A percentile compares a stretch with the other conserved stretches of the same genome.
Conservation (phyloP, 2,113 vertebrate species). For the Xerus inauris region DNA sequence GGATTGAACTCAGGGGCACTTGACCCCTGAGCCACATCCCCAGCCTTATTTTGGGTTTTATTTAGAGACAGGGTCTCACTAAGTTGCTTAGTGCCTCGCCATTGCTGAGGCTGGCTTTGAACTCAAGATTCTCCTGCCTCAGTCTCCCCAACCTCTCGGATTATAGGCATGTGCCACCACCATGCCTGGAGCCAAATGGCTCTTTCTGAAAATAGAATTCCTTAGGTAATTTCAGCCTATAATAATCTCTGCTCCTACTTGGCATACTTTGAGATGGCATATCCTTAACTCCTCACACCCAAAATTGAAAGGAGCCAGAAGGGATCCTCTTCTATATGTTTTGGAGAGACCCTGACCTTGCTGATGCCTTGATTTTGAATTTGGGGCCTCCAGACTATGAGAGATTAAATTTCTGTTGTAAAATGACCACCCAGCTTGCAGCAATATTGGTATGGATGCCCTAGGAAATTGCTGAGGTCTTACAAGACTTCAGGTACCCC, state of each 20-base stretch:
- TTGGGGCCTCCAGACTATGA: not conserved
- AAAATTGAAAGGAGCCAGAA: not conserved
- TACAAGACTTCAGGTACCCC: fast-evolving
- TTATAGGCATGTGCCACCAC: too few relatives aligned
- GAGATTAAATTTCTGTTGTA: not conserved
- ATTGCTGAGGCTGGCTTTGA: too few relatives aligned
- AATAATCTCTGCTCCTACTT: not conserved
- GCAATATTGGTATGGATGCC: not conserved
- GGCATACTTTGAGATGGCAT: not conserved
- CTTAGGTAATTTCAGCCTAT: not conserved
- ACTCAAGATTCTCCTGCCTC: too few relatives aligned
- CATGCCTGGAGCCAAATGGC: not conserved
- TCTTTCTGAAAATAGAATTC: not conserved
- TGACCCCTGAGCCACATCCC: too few relatives aligned
- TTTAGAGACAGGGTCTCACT: too few relatives aligned
- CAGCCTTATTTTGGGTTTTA: too few relatives aligned
- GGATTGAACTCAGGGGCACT: too few relatives aligned
- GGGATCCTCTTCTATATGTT: too few relatives aligned
- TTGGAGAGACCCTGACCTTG: not conserved
- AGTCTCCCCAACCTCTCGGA: too few relatives aligned
- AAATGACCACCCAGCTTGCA: not conserved
- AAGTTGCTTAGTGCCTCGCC: too few relatives aligned
- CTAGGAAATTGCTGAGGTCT: not conserved
- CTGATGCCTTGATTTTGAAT: not conserved
- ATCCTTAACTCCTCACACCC: not conserved